Conservation (phyloP, 2,888 invertebrate genomes). For the Anorthoa munda region DNA sequence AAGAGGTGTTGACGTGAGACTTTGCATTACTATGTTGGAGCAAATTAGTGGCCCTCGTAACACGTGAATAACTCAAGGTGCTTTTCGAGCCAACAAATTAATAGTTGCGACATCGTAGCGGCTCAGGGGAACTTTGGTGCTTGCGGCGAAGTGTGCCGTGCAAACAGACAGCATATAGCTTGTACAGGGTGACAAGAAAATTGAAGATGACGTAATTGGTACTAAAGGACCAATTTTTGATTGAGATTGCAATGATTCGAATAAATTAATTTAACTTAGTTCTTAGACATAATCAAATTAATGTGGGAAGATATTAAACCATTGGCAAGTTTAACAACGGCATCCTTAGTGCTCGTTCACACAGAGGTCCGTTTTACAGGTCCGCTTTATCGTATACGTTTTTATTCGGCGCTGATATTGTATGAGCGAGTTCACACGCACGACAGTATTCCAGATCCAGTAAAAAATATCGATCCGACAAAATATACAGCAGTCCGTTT, state of each 20-base stretch:
- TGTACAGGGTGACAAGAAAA: slow-evolving; percentile 39
- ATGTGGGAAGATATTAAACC: background rate
- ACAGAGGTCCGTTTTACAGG: too few species aligned
- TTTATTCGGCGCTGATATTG: too few species aligned
- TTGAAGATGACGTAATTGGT: background rate
- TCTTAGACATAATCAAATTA: background rate
- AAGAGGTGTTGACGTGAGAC: slow-evolving; percentile 50
- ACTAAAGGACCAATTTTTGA: background rate
- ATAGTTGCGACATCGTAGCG: slow-evolving; percentile 50
- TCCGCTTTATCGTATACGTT: too few species aligned
- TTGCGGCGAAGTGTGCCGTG: slow-evolving; percentile 47
- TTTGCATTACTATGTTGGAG: slow-evolving; percentile 36
- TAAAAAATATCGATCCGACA: too few species aligned
- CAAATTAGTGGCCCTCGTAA: slow-evolving; percentile 49
- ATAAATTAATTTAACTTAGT: too few species aligned
- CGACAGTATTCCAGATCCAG: too few species aligned
- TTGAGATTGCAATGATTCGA: too few species aligned
- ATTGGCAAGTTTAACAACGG: background rate
- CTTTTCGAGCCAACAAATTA: slow-evolving; percentile 65
- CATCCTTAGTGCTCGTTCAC: background rate
- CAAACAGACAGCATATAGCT: slow-evolving; percentile 36
- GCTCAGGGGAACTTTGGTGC: slow-evolving; percentile 57
- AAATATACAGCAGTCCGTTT: too few species aligned
- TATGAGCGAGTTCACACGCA: too few species aligned
- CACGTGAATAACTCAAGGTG: slow-evolving; percentile 57